A percentile compares a stretch with the other conserved stretches of the same genome.
These are phyloP conservation scores for Ormyrus pomaceus DNA, from an alignment of 2,888 invertebrate species.

Conservation along the genomic window DNA sequence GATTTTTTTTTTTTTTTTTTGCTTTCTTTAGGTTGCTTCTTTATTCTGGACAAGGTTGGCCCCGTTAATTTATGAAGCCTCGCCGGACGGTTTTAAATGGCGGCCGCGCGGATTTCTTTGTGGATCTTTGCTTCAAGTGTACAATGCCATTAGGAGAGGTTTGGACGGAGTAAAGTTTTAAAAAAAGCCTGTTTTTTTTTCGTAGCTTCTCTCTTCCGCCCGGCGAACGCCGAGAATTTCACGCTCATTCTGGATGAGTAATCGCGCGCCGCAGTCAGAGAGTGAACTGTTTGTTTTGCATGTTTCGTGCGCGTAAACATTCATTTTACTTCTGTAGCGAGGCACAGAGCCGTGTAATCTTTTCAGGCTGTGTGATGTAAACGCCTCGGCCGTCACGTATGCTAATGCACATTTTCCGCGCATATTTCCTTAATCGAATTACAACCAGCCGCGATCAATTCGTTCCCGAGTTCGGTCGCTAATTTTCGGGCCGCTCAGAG, in stretches of 20 bases:
- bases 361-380: neutral
- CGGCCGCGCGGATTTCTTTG: too few species aligned
- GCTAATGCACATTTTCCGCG: neutral
- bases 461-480: neutral
- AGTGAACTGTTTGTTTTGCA: conserved; percentile 20
- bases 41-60: too few species aligned
- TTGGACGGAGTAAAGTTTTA: too few species aligned
- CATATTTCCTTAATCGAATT: neutral
- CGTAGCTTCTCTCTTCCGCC: conserved; percentile 10
- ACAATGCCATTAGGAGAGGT: too few species aligned
- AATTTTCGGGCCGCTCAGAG: too few species aligned
- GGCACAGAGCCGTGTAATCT: neutral
- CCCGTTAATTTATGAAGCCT: too few species aligned
- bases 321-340: neutral
- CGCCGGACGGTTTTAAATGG: too few species aligned
- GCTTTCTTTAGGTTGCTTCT: too few species aligned
- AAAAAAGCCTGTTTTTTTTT: neutral
- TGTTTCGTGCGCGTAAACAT: conserved; percentile 10
- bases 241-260: conserved; percentile 17
- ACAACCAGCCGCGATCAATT: neutral
- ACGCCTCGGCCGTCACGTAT: neutral
- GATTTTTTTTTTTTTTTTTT: neutral
- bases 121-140: too few species aligned
- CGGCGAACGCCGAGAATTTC: neutral
- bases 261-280: neutral